Conservation (phyloP, 2,797 vertebrate genomes). For the Paedocypris micromegethes region DNA sequence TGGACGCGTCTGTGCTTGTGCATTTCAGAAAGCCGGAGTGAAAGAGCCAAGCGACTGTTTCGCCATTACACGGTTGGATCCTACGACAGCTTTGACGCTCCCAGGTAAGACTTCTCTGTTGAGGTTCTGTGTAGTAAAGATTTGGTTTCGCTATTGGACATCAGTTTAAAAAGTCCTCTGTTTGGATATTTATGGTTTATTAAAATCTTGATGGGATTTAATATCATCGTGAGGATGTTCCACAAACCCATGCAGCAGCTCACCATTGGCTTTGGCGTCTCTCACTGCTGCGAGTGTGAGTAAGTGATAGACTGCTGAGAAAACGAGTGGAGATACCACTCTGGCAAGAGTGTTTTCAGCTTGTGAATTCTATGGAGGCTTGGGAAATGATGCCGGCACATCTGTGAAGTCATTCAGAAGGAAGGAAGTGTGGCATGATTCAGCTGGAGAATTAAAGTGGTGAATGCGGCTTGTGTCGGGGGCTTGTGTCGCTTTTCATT, state of each 20-base stretch:
- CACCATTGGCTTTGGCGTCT: neutral
- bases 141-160: too few relatives aligned
- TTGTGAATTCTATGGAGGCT: neutral
- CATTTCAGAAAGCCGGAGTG: conserved; percentile 77
- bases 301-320: conserved; percentile 14
- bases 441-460: too few relatives aligned
- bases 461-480: too few relatives aligned
- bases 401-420: neutral
- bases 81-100: conserved; percentile 90
- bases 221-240: too few relatives aligned
- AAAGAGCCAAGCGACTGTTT: conserved; percentile 86
- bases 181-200: too few relatives aligned
- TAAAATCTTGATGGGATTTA: too few relatives aligned
- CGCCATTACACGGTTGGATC: conserved; percentile 92
- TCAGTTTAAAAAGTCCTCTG: too few relatives aligned
- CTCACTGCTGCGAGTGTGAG: conserved; percentile 11
- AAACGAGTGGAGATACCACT: conserved; percentile 38
- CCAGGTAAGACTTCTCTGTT: conserved; percentile 67
- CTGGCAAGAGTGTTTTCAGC: conserved; percentile 6
- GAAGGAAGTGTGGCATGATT: too few relatives aligned
- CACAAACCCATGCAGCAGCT: neutral
- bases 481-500: too few relatives aligned
- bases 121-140: too few relatives aligned
- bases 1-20: conserved; percentile 39
- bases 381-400: neutral